A percentile compares a stretch with the other conserved stretches of the same genome.
phyloP scores from a whole-genome alignment of 2,888 invertebrate genomes.

The Phaonia tiefii region DNA sequence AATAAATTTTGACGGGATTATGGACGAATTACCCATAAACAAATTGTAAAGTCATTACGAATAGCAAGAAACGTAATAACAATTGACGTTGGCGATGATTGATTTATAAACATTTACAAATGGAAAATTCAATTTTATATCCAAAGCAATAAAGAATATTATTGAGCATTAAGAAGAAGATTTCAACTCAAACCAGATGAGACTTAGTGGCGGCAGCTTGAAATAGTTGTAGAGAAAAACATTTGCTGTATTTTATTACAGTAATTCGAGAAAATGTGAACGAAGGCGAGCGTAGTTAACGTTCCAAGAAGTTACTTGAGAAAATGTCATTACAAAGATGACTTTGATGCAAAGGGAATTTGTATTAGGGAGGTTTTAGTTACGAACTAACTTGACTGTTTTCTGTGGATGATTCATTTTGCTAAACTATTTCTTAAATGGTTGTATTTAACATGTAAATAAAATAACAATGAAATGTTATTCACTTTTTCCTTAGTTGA shows the following conservation, averaged over 20 bases:
- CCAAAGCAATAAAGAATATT: conserved; percentile 35
- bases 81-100: conserved; percentile 49
- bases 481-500: conserved; percentile 2
- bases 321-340: not conserved
- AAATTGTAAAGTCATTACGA: conserved; percentile 2
- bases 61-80: not conserved
- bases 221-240: no score
- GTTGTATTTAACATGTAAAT: not conserved
- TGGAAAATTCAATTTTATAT: conserved; percentile 46
- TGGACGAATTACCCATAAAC: not conserved
- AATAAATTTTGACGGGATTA: no score
- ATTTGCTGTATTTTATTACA: no score
- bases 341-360: not conserved
- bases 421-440: not conserved
- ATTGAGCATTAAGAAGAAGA: conserved; percentile 20
- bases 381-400: not conserved
- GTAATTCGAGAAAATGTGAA: not conserved
- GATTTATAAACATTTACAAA: conserved; percentile 56
- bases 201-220: conserved; percentile 4
- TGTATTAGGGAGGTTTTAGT: not conserved
- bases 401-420: no score
- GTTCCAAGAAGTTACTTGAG: no score
- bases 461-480: conserved; percentile 15
- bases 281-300: not conserved
- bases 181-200: conserved; percentile 11